Conservation (phyloP, 2,797 vertebrate genomes). For the Psittacula derbiana region DNA sequence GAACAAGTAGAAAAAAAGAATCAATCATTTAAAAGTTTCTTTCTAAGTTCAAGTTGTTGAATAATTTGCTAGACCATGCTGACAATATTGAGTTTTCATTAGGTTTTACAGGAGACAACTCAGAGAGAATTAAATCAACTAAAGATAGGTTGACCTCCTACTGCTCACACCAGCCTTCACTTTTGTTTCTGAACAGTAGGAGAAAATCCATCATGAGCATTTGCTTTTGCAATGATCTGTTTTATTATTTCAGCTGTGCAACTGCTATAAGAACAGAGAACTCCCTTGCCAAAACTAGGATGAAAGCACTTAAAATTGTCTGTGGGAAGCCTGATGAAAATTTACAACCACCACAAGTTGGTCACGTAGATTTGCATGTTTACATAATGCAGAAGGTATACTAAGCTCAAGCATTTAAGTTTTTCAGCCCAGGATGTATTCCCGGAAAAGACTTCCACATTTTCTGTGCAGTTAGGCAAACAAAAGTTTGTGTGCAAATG, state of each 20-base stretch:
- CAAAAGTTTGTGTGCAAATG: neutral
- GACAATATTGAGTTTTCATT: conserved; percentile 61
- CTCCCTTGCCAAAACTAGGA: neutral
- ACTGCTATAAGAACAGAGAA: neutral
- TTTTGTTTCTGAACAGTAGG: conserved; percentile 28
- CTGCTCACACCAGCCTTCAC: neutral
- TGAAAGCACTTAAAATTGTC: conserved; percentile 19
- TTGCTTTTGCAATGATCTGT: neutral
- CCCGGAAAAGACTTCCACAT: neutral
- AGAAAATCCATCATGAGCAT: conserved; percentile 43
- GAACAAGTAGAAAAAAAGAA: neutral
- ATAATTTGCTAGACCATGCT: conserved; percentile 28
- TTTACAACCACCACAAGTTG: neutral
- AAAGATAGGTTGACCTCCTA: conserved; percentile 30
- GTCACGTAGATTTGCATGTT: conserved; percentile 41
- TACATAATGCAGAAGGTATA: neutral
- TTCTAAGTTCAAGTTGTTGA: conserved; percentile 9
- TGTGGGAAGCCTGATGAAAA: neutral
- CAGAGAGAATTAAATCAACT: conserved; percentile 53
- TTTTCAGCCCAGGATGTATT: neutral
- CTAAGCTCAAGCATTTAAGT: neutral
- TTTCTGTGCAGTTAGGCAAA: neutral
- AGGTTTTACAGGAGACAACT: conserved; percentile 30
- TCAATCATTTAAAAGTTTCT: conserved; percentile 4
- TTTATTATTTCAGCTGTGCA: conserved; percentile 19